These are phyloP conservation scores for Tryphoninae sp. DNA, from an alignment of 2,888 invertebrate species.

Conservation along the genomic window DNA sequence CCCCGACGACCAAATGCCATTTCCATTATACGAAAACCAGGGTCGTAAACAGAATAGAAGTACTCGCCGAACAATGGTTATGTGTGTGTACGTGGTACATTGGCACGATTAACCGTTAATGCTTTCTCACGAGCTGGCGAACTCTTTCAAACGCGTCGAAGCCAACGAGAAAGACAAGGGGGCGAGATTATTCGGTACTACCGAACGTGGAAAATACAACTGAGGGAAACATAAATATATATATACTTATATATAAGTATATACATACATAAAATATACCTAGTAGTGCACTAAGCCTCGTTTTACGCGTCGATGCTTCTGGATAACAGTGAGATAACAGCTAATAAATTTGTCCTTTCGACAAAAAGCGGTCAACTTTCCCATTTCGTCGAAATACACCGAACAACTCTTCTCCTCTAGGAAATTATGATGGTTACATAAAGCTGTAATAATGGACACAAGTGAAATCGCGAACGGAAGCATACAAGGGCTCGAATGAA, in stretches of 20 bases:
- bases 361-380: neutral
- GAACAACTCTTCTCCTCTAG: neutral
- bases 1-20: neutral
- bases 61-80: slow-evolving; percentile 6
- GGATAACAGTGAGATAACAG: slow-evolving; percentile 16
- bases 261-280: neutral
- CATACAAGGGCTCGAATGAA: too few species aligned
- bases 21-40: slow-evolving; percentile 30
- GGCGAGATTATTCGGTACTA: neutral
- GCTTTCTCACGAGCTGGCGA: slow-evolving; percentile 35
- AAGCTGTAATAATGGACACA: too few species aligned
- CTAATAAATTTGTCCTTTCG: slow-evolving; percentile 27
- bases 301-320: slow-evolving; percentile 18
- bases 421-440: too few species aligned
- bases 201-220: slow-evolving; percentile 11
- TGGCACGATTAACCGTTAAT: slow-evolving; percentile 36
- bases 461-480: too few species aligned
- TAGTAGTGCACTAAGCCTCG: neutral
- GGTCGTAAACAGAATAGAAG: slow-evolving; percentile 40
- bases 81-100: slow-evolving; percentile 13
- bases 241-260: neutral
- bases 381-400: neutral
- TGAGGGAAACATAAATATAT: neutral
- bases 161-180: slow-evolving; percentile 8
- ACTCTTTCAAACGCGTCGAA: slow-evolving; percentile 29